Conservation (phyloP, 2,113 vertebrate genomes). For the Manacus vitellinus region DNA sequence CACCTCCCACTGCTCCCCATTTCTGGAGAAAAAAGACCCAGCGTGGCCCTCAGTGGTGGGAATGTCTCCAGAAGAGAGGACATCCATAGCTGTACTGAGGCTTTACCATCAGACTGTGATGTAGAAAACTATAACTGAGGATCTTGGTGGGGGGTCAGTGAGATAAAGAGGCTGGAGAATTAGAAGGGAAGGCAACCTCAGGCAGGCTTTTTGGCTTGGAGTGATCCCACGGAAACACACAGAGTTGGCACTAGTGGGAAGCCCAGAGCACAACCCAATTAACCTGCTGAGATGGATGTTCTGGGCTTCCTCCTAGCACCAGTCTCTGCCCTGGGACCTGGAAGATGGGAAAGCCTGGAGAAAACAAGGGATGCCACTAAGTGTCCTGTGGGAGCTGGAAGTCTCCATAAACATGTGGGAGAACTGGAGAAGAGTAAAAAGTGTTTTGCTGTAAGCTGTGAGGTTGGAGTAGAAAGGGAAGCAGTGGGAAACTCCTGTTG, state of each 20-base stretch:
- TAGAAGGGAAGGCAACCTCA: not conserved
- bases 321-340: not conserved
- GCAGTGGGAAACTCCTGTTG: not conserved
- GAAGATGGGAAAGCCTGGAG: not conserved
- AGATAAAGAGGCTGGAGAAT: not conserved
- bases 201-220: not conserved
- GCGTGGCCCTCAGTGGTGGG: not conserved
- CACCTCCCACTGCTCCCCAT: not conserved
- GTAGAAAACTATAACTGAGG: not conserved
- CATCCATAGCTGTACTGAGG: not conserved
- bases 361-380: not conserved
- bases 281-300: not conserved
- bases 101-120: not conserved
- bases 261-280: not conserved
- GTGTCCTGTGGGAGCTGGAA: not conserved
- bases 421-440: not conserved
- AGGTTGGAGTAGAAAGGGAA: not conserved
- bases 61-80: not conserved
- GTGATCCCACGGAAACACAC: not conserved
- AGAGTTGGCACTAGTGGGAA: accelerated
- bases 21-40: not conserved
- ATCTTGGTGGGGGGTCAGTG: not conserved
- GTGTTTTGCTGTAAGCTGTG: not conserved
- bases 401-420: not conserved
- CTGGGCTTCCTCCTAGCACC: not conserved